Base-by-base conservation (phyloP, 2,113 vertebrate genomes). In the Xenopus borealis region DNA sequence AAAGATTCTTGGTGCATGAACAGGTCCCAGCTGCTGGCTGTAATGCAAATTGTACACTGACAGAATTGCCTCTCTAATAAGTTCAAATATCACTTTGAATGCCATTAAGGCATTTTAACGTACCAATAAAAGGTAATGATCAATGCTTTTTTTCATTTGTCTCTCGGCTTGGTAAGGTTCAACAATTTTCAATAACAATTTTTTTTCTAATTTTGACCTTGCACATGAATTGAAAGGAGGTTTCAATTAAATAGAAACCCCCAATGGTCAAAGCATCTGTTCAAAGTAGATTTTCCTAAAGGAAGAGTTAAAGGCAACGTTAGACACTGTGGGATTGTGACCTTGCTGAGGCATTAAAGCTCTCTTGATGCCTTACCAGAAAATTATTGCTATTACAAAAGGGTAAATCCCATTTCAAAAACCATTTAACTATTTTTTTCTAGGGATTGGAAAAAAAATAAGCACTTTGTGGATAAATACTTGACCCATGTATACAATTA, bases 1-100 rank as follows among this genome's bases (percentile, higher is more conserved):
- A 62, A 44, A 68, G 66, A 75, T 75, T 68, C 64, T 33, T 68
- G 20, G 63, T 74, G 63, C 72, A 67, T 62, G 72, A 75, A 68
- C 64, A 30, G 55, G 55, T 75, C 72, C 52, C 72, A 75, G 72
- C 72, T 68, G 65, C 52, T 75, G 72, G 65, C 46, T 62, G 40
- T 75, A 75, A 68, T 68, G 66, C 65, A 75, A 52, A 75, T 68
- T 62, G 20, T 59, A 68, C 33, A 16, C 45, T 68, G 72, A 40
- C 66, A 67, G 40, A 74, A 72, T 59, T 61, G 64, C 65, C 72
- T 30, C 20, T 23, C 6, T 67, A 66, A 68, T 67, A 57, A 68
- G 65, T 40, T 50, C 55, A 62, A 62, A 68, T 20, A 46, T 44
- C 16, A 44, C 53, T 68, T 47, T 68, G 64, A 44, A 52, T 62